Conservation (phyloP, 1,140 invertebrate species). For the Bombus balteatus region DNA sequence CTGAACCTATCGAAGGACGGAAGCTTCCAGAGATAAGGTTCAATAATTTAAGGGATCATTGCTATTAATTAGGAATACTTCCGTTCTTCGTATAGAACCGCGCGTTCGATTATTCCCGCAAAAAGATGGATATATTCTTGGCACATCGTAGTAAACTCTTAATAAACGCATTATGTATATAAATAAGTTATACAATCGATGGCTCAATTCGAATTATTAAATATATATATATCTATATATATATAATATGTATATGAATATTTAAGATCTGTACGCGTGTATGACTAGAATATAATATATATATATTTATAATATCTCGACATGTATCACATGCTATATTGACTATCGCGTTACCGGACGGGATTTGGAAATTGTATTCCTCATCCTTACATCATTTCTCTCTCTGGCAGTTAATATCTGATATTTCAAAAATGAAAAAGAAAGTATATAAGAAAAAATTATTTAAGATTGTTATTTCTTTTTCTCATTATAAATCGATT, state of each 20-base stretch:
- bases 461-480: neutral
- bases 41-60: neutral
- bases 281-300: constrained; percentile 60
- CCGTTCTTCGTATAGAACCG: neutral
- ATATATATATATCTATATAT: constrained; percentile 72
- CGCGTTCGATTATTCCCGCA: neutral
- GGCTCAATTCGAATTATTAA: constrained; percentile 60
- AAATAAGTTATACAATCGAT: constrained; percentile 68
- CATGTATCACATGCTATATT: constrained; percentile 83
- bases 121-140: constrained; percentile 61
- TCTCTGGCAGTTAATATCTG: constrained; percentile 41
- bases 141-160: constrained; percentile 74
- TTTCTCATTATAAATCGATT: neutral
- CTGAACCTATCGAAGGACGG: neutral
- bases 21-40: neutral
- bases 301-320: constrained; percentile 76
- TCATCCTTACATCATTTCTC: constrained; percentile 50
- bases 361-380: constrained; percentile 72
- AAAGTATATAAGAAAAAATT: constrained; percentile 27
- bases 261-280: constrained; percentile 66
- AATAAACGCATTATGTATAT: constrained; percentile 67
- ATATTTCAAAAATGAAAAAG: neutral
- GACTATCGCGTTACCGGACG: constrained; percentile 80
- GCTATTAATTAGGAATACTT: neutral
- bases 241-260: constrained; percentile 75